Evolutionary conservation across 1,140 invertebrate genomes (phyloP), one percentile per base, ranked within the genome.

Genomic region (Pinna nobilis): DNA sequence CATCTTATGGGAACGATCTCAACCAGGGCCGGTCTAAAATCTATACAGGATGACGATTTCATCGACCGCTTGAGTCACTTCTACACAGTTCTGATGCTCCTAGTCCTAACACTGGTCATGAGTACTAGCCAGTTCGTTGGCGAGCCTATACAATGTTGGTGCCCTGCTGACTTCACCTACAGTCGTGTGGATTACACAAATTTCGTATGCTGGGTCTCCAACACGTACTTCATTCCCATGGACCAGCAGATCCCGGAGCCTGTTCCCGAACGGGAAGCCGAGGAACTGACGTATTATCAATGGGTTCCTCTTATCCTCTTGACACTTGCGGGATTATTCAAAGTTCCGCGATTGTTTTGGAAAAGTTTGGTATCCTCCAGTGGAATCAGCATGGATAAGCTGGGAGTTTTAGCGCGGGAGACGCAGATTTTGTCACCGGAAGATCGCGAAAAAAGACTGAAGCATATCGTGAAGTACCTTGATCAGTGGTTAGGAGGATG

Each of bases 81-180:
- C 50, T 86, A 88, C 61, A 90, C 91, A 13, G 88, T 89, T 9
- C 72, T 90, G 28, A 83, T 91, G 7, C 83, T 91, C n/a, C 69
- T 91, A 4, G 80, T 88, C 20, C 89, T 88, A 59, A 88, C 88
- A 18, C 79, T 90, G 9, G 75, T 91, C 75, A 96, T 98, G 74
- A 98, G 96, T 18, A 97, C 96, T 49, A 91, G 96, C 73, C 97
- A 98, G 89, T 98, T 98, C 91, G 96, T 98, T 4, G 96, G 96
- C 37, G 79, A 87, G 71, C 84, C 85, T 2, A 87, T 87, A 64
- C 67, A 80, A 50, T 87, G 86, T 68, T 87, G 86, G 86, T 82
- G 80, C 47, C 87, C 88, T 1, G 84, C 83, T 39, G 83, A 88
- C 51, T 89, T 89, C 74, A 87, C 79, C 7, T 73, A 78, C n/a